Conservation (phyloP, 1,140 invertebrate genomes). For the Drosophila sucinea region DNA sequence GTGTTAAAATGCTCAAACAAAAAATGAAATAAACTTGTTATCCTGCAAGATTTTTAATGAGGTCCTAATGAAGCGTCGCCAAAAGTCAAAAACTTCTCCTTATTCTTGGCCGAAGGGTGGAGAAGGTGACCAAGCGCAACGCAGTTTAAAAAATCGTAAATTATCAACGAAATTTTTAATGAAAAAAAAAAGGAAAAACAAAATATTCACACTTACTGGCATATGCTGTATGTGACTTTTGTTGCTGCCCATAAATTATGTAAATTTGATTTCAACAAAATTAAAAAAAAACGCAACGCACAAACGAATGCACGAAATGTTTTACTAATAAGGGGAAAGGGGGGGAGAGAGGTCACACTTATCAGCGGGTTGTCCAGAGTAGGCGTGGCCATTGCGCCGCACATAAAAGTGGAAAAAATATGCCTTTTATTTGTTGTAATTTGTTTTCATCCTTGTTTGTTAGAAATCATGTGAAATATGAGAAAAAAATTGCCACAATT, state of each 20-base stretch:
- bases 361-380: slow-evolving; percentile 34
- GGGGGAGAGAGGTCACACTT: slow-evolving; percentile 69
- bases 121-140: not conserved
- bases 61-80: slow-evolving; percentile 63
- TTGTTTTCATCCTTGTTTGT: slow-evolving; percentile 58
- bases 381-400: slow-evolving; percentile 56
- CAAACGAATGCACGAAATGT: slow-evolving; percentile 37
- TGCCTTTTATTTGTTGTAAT: slow-evolving; percentile 77
- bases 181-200: slow-evolving; percentile 50
- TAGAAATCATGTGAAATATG: slow-evolving; percentile 71
- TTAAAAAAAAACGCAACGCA: slow-evolving; percentile 44
- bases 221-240: slow-evolving; percentile 77
- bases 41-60: slow-evolving; percentile 63
- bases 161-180: slow-evolving; percentile 72
- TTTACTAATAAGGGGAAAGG: slow-evolving; percentile 73
- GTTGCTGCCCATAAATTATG: slow-evolving; percentile 77
- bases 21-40: slow-evolving; percentile 42
- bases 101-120: not conserved
- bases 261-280: slow-evolving; percentile 64
- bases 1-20: slow-evolving; percentile 74
- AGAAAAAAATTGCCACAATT: slow-evolving; percentile 77
- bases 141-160: slow-evolving; percentile 68
- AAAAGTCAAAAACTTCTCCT: slow-evolving; percentile 48
- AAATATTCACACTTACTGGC: slow-evolving; percentile 19
- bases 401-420: slow-evolving; percentile 66